Evolutionary conservation across 2,797 vertebrate species (phyloP).

Genomic region (Mastacembelus armatus): DNA sequence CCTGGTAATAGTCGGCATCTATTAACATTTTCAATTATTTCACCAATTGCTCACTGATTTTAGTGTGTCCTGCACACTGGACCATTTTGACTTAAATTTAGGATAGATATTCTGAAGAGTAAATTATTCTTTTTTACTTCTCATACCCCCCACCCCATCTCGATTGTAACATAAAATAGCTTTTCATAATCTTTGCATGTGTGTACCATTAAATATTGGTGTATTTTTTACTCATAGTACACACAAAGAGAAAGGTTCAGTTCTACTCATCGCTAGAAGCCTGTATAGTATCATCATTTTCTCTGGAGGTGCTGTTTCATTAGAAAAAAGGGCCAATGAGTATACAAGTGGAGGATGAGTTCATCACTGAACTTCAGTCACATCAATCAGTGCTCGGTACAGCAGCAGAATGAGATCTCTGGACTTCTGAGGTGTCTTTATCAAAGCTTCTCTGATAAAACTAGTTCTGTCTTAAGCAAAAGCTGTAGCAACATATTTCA

Average conservation of each 20-base stretch:
- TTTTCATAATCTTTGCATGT: conserved; percentile 26
- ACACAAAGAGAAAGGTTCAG: conserved; percentile 4
- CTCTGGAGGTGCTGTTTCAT: conserved; percentile 67
- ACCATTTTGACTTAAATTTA: conserved; percentile 41
- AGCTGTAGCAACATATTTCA: too few relatives aligned
- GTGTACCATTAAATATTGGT: conserved; percentile 24
- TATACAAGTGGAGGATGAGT: conserved; percentile 51
- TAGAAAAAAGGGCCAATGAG: conserved; percentile 61
- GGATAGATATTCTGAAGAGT: conserved; percentile 3
- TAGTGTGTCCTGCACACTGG: conserved; percentile 21
- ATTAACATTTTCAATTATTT: conserved; percentile 58
- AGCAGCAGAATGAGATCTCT: too few relatives aligned
- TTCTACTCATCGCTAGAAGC: conserved; percentile 28
- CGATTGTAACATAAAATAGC: not conserved
- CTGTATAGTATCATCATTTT: conserved; percentile 46
- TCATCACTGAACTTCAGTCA: conserved; percentile 58
- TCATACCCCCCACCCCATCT: too few relatives aligned
- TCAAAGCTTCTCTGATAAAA: conserved; percentile 15
- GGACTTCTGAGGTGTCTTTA: too few relatives aligned
- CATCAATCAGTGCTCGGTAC: too few relatives aligned
- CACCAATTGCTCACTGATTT: conserved; percentile 38
- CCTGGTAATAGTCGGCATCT: conserved; percentile 44
- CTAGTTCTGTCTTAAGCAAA: too few relatives aligned
- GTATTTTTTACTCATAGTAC: not conserved
- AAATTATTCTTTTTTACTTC: conserved; percentile 18